A percentile compares a stretch with the other conserved stretches of the same genome.
Evolutionary conservation across 2,888 invertebrate species (phyloP).

Genomic region (Rhingia rostrata): DNA sequence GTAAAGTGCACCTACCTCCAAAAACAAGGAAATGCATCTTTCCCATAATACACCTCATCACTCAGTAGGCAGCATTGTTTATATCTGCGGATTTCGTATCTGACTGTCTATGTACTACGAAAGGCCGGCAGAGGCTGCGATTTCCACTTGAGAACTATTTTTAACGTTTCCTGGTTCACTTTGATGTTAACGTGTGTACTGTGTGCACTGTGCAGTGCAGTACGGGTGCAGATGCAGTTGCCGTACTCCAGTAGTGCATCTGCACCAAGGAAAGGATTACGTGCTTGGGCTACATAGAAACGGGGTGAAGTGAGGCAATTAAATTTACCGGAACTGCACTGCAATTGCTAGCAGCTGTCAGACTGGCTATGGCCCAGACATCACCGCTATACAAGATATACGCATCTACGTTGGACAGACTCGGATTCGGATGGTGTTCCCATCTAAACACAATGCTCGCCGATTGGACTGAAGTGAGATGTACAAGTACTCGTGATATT

Average conservation of each 20-base stretch:
- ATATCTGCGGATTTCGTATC: slow-evolving; percentile 2
- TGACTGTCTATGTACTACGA: not conserved
- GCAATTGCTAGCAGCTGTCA: slow-evolving; percentile 57
- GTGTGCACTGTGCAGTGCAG: not conserved
- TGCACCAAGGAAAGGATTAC: slow-evolving; percentile 38
- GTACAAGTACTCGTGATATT: slow-evolving; percentile 16
- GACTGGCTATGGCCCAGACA: not conserved
- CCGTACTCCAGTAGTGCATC: slow-evolving; percentile 39
- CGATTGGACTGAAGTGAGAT: slow-evolving; percentile 21
- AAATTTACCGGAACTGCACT: slow-evolving; percentile 67
- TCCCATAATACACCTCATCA: slow-evolving; percentile 13
- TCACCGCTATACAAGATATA: not conserved
- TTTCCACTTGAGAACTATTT: slow-evolving; percentile 50
- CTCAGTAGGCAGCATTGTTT: slow-evolving; percentile 44
- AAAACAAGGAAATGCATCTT: slow-evolving; percentile 26
- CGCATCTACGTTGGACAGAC: not conserved
- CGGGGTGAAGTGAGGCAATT: slow-evolving; percentile 59
- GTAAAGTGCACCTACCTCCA: slow-evolving; percentile 14
- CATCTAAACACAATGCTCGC: not conserved
- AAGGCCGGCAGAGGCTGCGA: not conserved
- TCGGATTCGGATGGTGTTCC: not conserved
- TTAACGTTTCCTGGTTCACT: slow-evolving; percentile 62
- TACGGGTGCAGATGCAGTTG: slow-evolving; percentile 16
- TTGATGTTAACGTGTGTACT: slow-evolving; percentile 44
- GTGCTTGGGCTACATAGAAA: slow-evolving; percentile 17